phyloP scores from a whole-genome alignment of 2,113 vertebrate species.

The Hemichromis elongatus region DNA sequence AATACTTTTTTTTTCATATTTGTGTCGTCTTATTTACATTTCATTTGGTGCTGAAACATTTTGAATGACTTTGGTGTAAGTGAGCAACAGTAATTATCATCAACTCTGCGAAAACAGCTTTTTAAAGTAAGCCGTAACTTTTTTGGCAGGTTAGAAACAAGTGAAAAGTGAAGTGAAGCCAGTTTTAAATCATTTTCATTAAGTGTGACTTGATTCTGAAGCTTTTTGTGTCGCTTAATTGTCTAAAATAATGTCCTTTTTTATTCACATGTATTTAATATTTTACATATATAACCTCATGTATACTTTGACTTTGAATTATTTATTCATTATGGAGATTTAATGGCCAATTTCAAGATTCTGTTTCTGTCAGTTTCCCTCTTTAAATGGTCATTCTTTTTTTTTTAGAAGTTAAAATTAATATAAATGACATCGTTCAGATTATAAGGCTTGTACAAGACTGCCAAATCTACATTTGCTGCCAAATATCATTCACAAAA shows the following conservation, averaged over 20 bases:
- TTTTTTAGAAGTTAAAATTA: not conserved
- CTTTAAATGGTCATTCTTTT: not conserved
- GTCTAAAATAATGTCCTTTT: not conserved
- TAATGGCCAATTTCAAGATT: not conserved
- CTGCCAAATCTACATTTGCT: not conserved
- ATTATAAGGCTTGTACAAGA: not conserved
- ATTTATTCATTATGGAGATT: not conserved
- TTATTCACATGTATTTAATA: not conserved
- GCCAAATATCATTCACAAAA: not conserved
- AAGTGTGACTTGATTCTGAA: not conserved
- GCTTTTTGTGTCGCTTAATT: not conserved
- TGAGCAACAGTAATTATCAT: not conserved
- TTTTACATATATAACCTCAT: not conserved
- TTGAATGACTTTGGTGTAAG: not conserved
- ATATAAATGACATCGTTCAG: not conserved
- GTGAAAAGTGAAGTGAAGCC: not conserved
- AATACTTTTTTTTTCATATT: not conserved
- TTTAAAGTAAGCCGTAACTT: not conserved
- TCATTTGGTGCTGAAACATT: not conserved
- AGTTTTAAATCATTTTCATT: not conserved
- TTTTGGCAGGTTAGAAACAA: not conserved
- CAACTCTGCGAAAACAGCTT: not conserved
- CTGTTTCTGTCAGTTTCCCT: not conserved
- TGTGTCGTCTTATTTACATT: not conserved
- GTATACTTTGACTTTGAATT: not conserved